Base-by-base conservation (phyloP, 1,140 invertebrate species). In the Leptinotarsa texana region DNA sequence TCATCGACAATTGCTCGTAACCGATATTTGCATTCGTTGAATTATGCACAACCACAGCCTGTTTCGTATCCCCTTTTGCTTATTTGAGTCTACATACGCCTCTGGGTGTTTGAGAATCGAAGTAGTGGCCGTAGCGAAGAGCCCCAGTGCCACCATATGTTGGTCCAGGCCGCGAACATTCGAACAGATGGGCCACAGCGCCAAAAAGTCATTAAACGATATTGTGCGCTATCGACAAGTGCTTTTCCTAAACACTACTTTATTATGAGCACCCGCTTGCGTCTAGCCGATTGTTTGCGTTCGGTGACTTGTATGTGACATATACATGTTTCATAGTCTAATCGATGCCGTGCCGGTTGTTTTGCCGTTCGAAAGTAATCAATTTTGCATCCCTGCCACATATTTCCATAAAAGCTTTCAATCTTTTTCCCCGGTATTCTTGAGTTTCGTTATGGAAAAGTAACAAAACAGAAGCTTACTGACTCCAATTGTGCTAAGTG, bases 201-300 rank as follows among this genome's bases (percentile, higher is more conserved):
- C 81, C 82, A 82, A 85, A 83, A 85, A 85, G 84, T 85, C 84
- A 85, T 85, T 85, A 85, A 80, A 74, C 78, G 73, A 82, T 81
- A 84, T 85, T 85, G 83, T 84, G 71, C 77, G 61, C 77, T 76
- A 79, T 80, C 71, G 82, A 83, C 83, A 82, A 84, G 83, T 84
- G 81, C 81, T 79, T 81, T 80, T 57, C 49, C 75, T 76, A 78
- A 80, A 78, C 76, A 78, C 76, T 73, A 78, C 76, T 79, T 74
- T 78, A 80, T 79, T 79, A 80, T 76, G 70, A 79, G 67, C 62
- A 73, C 77, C 63, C 67, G 27, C 33, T 42, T 42, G 33, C 21
- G 17, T 48, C 4, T 21, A 1, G 0, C 21, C 18, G 6, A 48
- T 69, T 69, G 24, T 69, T 69, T 48, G 42, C n/a, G n/a, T 21